phyloP scores from a whole-genome alignment of 1,140 invertebrate species.

The Papilio aristodemus region DNA sequence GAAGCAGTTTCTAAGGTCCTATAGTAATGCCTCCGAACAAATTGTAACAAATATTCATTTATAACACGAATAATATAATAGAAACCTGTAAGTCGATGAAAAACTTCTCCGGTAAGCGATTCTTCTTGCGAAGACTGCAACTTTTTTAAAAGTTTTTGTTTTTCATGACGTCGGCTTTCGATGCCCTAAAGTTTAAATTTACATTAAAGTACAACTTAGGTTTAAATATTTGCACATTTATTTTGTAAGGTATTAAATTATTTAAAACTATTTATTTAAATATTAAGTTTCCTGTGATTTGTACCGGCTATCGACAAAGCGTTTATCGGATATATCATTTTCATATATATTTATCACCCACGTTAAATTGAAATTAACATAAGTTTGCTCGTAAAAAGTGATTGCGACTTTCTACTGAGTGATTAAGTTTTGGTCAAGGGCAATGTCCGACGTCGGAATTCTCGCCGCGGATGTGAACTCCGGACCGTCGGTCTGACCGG shows the following conservation, averaged over 20 bases:
- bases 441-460: conserved; percentile 41
- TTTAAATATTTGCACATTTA: too few species aligned
- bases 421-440: conserved; percentile 29
- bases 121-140: too few species aligned
- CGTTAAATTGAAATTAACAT: conserved; percentile 12
- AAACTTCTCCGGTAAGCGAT: too few species aligned
- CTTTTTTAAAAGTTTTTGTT: too few species aligned
- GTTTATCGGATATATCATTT: not conserved
- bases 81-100: too few species aligned
- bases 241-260: too few species aligned
- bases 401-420: conserved; percentile 16
- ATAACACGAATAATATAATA: too few species aligned
- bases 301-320: not conserved
- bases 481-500: conserved; percentile 5
- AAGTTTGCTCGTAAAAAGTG: conserved; percentile 6
- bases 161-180: too few species aligned
- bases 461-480: conserved; percentile 30
- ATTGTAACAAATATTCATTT: not conserved
- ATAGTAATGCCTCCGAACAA: conserved; percentile 33
- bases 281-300: not conserved
- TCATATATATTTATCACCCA: not conserved
- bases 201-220: too few species aligned
- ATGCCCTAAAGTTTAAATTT: too few species aligned
- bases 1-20: conserved; percentile 30
- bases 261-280: too few species aligned